Evolutionary conservation across 2,888 invertebrate genomes (phyloP), one percentile per base, ranked within the genome.

Genomic region (Pseudococcus viburni): DNA sequence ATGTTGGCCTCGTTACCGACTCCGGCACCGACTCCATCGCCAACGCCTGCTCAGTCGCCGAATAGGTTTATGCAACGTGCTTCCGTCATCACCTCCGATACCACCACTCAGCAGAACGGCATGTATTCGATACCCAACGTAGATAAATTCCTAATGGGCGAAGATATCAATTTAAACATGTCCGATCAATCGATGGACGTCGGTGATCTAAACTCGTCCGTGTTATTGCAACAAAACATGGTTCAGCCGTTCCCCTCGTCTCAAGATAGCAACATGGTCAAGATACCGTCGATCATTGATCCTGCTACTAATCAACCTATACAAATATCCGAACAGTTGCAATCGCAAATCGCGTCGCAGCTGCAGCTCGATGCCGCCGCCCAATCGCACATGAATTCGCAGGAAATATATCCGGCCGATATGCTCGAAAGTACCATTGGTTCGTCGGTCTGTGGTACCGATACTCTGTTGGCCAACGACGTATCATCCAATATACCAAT

Each of bases 41-140:
- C 91, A 92, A 15, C 93, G 93, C 85, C 93, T 92, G 39, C 91
- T 91, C 92, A 89, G 93, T 92, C 90, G 91, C 92, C 89, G 92
- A 89, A 85, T 39, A 64, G 88, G n/a, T 88, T 22, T 33, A 85
- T 88, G 85, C 89, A 85, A 86, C 84, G 85, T 64, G 88, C 86
- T 42, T 89, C 89, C 85, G 89, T 89, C 59, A 89, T 89, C 51
- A 89, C 87, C 17, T 89, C 86, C 83, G 89, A 80, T 48, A 88
- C 22, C 55, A 85, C 51, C 8, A 42, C 55, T 73, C 89, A 86
- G 15, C 80, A 87, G 22, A 84, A 85, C 48, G 87, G 88, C 22
- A 88, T 88, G 85, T 88, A 84, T 39, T 39, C 88, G 9, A 33
- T 88, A 73, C 88, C 88, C 2, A 84, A 64, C n/a, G 88, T 88